Evolutionary conservation across 64 coral and sea anemone genomes (phyloP).

Genomic region (Porites lutea): DNA sequence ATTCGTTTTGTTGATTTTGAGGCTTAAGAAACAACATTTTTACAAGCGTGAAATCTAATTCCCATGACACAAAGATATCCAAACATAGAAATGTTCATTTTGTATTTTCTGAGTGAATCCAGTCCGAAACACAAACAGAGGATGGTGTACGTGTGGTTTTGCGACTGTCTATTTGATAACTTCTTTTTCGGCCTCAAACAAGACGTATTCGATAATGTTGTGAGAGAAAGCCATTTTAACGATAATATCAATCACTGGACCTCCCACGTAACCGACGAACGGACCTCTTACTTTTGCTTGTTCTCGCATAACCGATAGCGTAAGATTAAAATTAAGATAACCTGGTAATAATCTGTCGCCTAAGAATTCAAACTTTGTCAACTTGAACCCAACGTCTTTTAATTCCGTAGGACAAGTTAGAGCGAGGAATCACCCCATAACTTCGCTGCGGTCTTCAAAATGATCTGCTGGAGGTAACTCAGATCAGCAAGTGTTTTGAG

Average conservation of each 20-base stretch:
- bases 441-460: background rate
- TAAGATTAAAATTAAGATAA: constrained; percentile 38
- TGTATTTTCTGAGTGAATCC: background rate
- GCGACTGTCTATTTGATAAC: constrained; percentile 1
- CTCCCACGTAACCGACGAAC: too few relatives aligned
- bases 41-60: background rate
- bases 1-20: constrained; percentile 2
- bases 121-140: background rate
- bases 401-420: constrained; percentile 41
- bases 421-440: constrained; percentile 17
- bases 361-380: constrained; percentile 45
- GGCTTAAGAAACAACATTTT: background rate
- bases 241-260: background rate
- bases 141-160: background rate
- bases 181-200: constrained; percentile 48
- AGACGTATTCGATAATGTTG: constrained; percentile 31
- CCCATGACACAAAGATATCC: background rate
- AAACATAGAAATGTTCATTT: background rate
- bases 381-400: constrained; percentile 31
- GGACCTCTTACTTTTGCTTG: constrained; percentile 45
- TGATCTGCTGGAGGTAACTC: background rate
- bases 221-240: constrained; percentile 7
- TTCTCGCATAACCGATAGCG: constrained; percentile 51
- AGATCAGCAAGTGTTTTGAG: background rate
- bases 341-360: constrained; percentile 49